Evolutionary conservation across 2,888 invertebrate species (phyloP), one percentile per base, ranked within the genome.

Genomic region (Synergus laeviventris): DNA sequence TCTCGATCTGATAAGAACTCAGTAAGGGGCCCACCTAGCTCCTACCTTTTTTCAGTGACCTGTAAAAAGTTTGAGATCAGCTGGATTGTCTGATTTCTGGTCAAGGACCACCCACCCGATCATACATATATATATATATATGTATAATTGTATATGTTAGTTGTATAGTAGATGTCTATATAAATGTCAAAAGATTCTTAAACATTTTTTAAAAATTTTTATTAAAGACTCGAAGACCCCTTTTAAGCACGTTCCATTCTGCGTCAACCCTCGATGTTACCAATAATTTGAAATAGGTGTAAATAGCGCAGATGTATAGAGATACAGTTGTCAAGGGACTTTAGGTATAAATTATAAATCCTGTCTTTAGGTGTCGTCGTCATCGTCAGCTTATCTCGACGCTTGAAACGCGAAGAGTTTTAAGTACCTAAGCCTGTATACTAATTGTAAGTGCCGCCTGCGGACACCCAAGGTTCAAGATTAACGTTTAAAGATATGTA

Each of bases 31-130:
- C 79, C 56, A 66, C 73, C 77, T 77, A 75, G 79, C 75, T 74
- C 77, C 76, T 80, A 81, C 81, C 79, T 76, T 84, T 84, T 82
- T 83, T 83, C 84, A 80, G 85, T 84, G 85, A 86, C 83, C 84
- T 84, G 85, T 86, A 86, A 87, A 87, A 86, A 87, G 84, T 81
- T 64, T 64, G 79, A 76, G 79, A 79, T 80, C 79, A 75, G 59
- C 24, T 21, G 79, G 76, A 75, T 74, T 66, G 66, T 73, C 60
- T 77, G 79, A 62, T 49, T 60, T 66, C 74, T 80, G 77, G 77
- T 75, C 74, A 77, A 75, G 81, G 89, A 89, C 89, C 89, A 89
- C 89, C 89, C 89, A 88, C 86, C 83, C 84, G 18, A 76, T 66
- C 59, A 31, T 74, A 76, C 54, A 42, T 74, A 45, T 77, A 76